Conservation (phyloP, 2,113 vertebrate genomes). For the Galbula dea region DNA sequence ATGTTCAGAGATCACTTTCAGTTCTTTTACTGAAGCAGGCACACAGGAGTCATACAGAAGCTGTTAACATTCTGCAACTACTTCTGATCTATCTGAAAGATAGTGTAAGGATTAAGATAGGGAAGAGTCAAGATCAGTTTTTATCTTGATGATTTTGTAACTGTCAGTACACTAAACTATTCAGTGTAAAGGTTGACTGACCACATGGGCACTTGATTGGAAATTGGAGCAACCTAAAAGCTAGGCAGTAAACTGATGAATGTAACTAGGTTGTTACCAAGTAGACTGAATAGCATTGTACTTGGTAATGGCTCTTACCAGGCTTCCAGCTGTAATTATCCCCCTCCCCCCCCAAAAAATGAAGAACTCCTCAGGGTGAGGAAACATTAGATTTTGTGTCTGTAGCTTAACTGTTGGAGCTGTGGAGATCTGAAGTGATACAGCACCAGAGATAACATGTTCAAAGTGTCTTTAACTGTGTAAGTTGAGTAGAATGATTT, state of each 20-base stretch:
- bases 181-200: neutral
- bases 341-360: neutral
- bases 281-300: neutral
- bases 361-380: neutral
- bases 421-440: neutral
- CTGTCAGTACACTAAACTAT: neutral
- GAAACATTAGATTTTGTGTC: neutral
- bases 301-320: neutral
- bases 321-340: neutral
- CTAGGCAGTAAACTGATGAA: neutral
- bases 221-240: neutral
- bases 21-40: neutral
- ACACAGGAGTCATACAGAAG: neutral
- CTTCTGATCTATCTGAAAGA: neutral
- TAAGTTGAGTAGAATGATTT: neutral
- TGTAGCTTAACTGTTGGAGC: neutral
- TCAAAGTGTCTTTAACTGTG: neutral
- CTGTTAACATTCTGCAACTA: neutral
- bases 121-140: neutral
- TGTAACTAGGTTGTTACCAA: neutral
- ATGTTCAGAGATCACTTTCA: neutral
- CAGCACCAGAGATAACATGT: neutral
- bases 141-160: neutral
- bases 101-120: neutral
- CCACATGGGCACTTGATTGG: neutral